phyloP scores from a whole-genome alignment of 2,113 vertebrate genomes.

The Spea multiplicata region DNA sequence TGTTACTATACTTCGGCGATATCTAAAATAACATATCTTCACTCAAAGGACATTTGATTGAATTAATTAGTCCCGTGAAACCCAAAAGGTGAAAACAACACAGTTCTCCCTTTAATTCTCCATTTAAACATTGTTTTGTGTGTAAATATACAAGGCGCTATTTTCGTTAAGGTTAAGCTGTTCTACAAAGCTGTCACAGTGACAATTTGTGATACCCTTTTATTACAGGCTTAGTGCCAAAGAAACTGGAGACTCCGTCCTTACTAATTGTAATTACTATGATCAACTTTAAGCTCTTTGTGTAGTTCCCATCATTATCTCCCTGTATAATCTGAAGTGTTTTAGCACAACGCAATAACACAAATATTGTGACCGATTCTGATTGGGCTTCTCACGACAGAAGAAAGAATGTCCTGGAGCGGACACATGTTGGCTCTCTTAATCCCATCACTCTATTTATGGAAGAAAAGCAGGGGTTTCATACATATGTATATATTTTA shows the following conservation, averaged over 20 bases:
- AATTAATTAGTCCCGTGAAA: no score
- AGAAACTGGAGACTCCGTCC: background rate
- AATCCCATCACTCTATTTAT: no score
- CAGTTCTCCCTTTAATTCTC: no score
- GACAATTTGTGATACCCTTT: conserved; percentile 18
- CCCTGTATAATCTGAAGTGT: background rate
- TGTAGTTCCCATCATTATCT: background rate
- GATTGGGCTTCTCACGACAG: background rate
- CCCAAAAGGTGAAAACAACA: no score
- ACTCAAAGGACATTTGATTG: no score
- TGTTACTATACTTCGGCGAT: no score
- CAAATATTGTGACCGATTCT: conserved; percentile 8
- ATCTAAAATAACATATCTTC: no score
- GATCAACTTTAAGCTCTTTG: conserved; percentile 8
- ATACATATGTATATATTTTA: no score
- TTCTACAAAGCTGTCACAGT: background rate
- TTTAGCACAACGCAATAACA: conserved; percentile 3
- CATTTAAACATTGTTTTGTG: background rate
- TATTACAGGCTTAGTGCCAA: conserved; percentile 12
- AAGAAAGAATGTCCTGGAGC: background rate
- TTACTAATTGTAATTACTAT: conserved; percentile 22
- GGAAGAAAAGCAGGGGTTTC: no score
- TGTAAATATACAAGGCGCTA: background rate
- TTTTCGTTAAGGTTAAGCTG: conserved; percentile 9
- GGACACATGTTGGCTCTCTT: no score